Percentiles rank a stretch among this genome's conserved stretches.
Evolutionary conservation across 2,888 invertebrate species (phyloP).

Genomic region (Phragmatobia fuliginosa): DNA sequence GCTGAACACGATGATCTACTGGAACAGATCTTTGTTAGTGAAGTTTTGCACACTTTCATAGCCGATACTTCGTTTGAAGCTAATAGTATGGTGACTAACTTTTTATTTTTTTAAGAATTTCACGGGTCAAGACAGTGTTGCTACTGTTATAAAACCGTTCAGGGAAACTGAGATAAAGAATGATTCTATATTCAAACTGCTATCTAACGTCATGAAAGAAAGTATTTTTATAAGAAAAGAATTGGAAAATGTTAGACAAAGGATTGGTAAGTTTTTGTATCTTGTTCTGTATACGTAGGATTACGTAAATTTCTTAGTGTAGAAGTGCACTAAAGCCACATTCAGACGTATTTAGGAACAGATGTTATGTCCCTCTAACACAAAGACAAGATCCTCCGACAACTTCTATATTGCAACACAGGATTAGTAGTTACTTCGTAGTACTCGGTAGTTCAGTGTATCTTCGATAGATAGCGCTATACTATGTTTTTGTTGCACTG

Average conservation of each 20-base stretch:
- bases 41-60: neutral
- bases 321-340: too few species aligned
- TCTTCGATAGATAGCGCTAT: too few species aligned
- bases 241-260: conserved; percentile 65
- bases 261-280: conserved; percentile 11
- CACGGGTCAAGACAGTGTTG: conserved; percentile 63
- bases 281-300: conserved; percentile 73
- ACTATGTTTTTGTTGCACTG: too few species aligned
- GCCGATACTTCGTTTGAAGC: neutral
- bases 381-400: too few species aligned
- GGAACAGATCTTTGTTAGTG: conserved; percentile 89
- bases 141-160: conserved; percentile 66
- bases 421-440: too few species aligned
- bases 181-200: conserved; percentile 74
- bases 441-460: too few species aligned
- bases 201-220: conserved; percentile 77
- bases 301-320: conserved; percentile 28
- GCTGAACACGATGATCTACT: conserved; percentile 90
- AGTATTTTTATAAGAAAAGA: conserved; percentile 70
- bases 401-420: too few species aligned
- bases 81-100: rapidly evolving
- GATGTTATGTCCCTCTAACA: too few species aligned
- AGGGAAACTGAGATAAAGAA: conserved; percentile 65
- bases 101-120: conserved; percentile 59
- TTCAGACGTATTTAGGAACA: too few species aligned